Evolutionary conservation across 2,113 vertebrate genomes (phyloP).

Genomic region (Solea solea): DNA sequence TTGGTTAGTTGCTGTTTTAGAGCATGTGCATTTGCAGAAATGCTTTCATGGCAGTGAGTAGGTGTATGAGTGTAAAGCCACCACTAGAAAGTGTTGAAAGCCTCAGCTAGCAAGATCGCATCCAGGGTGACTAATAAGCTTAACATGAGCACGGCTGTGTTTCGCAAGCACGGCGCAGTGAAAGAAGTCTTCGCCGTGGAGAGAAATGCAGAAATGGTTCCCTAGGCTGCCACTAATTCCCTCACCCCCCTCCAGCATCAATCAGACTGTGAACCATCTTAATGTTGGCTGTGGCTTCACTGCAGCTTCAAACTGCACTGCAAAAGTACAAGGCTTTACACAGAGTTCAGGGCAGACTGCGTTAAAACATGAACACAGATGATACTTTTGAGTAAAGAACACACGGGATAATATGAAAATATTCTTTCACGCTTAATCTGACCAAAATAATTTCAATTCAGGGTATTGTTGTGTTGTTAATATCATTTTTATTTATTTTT

Average conservation of each 20-base stretch:
- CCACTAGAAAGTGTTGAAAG: slow-evolving; percentile 84
- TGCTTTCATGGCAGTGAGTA: slow-evolving; percentile 79
- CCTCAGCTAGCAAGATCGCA: slow-evolving; percentile 84
- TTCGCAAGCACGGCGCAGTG: slow-evolving; percentile 70
- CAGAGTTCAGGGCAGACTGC: slow-evolving; percentile 55
- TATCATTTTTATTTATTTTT: too few relatives aligned
- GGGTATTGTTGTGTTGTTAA: too few relatives aligned
- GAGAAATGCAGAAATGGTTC: slow-evolving; percentile 79
- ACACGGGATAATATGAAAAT: too few relatives aligned
- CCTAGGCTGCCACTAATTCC: slow-evolving; percentile 79
- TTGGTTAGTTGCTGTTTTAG: slow-evolving; percentile 66
- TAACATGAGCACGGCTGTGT: slow-evolving; percentile 83
- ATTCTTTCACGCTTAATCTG: too few relatives aligned
- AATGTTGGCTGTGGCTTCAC: slow-evolving; percentile 65
- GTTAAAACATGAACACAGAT: slow-evolving; percentile 36
- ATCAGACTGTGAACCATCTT: slow-evolving; percentile 77
- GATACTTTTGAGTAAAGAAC: not conserved
- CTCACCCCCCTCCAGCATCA: slow-evolving; percentile 76
- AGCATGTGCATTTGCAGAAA: slow-evolving; percentile 75
- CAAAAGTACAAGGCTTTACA: slow-evolving; percentile 51
- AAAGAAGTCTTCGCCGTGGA: slow-evolving; percentile 74
- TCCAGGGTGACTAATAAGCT: slow-evolving; percentile 86
- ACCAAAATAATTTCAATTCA: too few relatives aligned
- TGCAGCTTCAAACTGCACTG: slow-evolving; percentile 42
- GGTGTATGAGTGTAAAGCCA: slow-evolving; percentile 83